Percentiles rank a stretch among this genome's conserved stretches.
Conservation (phyloP, 1,140 invertebrate genomes). For the Oncopeltus fasciatus region DNA sequence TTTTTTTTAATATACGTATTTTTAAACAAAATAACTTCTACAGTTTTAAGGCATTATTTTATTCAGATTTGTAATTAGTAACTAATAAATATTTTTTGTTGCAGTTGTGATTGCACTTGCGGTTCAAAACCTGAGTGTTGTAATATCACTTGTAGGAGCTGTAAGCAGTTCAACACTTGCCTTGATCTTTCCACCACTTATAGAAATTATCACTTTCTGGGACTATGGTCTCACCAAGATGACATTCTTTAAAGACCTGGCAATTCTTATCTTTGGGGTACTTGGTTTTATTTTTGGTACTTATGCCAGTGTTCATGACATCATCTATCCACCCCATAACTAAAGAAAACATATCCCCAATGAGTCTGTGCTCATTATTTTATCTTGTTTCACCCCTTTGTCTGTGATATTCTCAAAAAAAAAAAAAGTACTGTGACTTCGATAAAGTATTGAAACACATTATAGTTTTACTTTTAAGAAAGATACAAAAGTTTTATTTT, state of each 20-base stretch:
- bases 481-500: too few relatives aligned
- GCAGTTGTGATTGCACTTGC: constrained; percentile 66
- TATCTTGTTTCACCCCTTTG: neutral
- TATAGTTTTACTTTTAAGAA: too few relatives aligned
- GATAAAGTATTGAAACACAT: too few relatives aligned
- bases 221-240: constrained; percentile 43
- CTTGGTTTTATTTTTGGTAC: constrained; percentile 63
- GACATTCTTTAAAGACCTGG: constrained; percentile 53
- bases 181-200: constrained; percentile 77
- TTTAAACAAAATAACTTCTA: too few relatives aligned
- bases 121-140: constrained; percentile 73
- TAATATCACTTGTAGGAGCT: constrained; percentile 83
- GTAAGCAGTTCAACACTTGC: constrained; percentile 77
- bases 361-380: neutral
- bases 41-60: too few relatives aligned
- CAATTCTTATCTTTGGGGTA: constrained; percentile 56
- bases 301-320: constrained; percentile 58
- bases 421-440: too few relatives aligned
- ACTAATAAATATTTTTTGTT: too few relatives aligned
- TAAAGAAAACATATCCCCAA: neutral
- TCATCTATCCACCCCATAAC: constrained; percentile 27
- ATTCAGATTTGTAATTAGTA: too few relatives aligned
- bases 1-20: too few relatives aligned
- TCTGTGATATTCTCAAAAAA: neutral
- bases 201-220: constrained; percentile 74